Evolutionary conservation across 23 tunicate genomes (phyloP).

Genomic region (Corella eumyota): DNA sequence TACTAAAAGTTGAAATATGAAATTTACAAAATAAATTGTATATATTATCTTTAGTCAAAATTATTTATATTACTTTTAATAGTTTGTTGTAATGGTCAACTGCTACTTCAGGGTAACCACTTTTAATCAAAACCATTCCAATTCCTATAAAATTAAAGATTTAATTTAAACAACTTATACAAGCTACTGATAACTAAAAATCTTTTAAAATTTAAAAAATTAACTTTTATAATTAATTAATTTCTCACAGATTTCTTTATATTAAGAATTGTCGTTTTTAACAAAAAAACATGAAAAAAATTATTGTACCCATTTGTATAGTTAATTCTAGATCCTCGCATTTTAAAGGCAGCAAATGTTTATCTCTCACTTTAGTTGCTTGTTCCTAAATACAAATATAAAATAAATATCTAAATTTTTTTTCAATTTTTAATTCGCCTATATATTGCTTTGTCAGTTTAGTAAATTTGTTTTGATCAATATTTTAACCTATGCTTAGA

Average conservation of each 20-base stretch:
- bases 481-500: too few relatives aligned
- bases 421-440: too few relatives aligned
- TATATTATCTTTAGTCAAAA: too few relatives aligned
- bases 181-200: too few relatives aligned
- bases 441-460: too few relatives aligned
- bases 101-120: conserved; percentile 41
- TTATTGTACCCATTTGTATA: not conserved
- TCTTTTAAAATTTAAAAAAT: not conserved
- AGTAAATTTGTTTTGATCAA: too few relatives aligned
- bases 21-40: not conserved
- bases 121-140: conserved; percentile 33
- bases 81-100: conserved; percentile 30
- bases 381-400: not conserved
- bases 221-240: not conserved
- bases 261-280: too few relatives aligned
- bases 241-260: too few relatives aligned
- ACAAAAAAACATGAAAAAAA: not conserved
- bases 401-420: too few relatives aligned
- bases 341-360: not conserved
- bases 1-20: not conserved
- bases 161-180: too few relatives aligned
- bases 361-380: not conserved
- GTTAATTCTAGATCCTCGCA: not conserved
- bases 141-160: conserved; percentile 33
- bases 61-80: not conserved